phyloP scores from a whole-genome alignment of 2,797 vertebrate genomes.

The Ataeniobius toweri region DNA sequence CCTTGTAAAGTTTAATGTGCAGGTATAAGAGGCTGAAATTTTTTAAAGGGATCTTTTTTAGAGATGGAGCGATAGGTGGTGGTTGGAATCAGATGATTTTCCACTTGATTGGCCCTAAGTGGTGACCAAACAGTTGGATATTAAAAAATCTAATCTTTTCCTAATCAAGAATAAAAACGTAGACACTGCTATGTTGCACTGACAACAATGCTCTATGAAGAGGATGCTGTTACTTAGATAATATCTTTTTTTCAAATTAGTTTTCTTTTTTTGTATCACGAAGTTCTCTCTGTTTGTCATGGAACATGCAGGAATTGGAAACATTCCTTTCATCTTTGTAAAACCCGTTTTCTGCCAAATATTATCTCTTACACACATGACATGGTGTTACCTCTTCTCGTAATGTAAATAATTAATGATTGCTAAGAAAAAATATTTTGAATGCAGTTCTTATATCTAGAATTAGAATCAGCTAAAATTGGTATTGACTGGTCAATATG shows the following conservation, averaged over 20 bases:
- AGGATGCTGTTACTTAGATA: too few relatives aligned
- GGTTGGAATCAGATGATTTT: too few relatives aligned
- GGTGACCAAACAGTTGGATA: too few relatives aligned
- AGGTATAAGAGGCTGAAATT: neutral
- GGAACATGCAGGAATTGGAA: neutral
- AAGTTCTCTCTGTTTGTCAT: neutral
- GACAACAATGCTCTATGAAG: too few relatives aligned
- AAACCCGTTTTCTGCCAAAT: neutral
- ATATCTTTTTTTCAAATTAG: neutral
- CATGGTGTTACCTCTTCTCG: neutral
- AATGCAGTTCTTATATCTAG: neutral
- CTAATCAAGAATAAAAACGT: too few relatives aligned
- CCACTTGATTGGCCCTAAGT: too few relatives aligned
- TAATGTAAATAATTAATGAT: neutral
- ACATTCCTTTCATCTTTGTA: neutral
- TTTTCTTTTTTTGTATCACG: neutral
- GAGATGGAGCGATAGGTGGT: neutral
- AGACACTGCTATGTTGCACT: too few relatives aligned
- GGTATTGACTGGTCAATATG: neutral
- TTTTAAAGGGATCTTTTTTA: neutral
- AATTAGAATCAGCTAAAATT: neutral
- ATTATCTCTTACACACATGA: neutral
- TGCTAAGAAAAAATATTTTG: neutral
- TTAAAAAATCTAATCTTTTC: too few relatives aligned
- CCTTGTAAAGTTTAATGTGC: neutral